Evolutionary conservation across 1,140 invertebrate genomes (phyloP).

Genomic region (Cepaea nemoralis): DNA sequence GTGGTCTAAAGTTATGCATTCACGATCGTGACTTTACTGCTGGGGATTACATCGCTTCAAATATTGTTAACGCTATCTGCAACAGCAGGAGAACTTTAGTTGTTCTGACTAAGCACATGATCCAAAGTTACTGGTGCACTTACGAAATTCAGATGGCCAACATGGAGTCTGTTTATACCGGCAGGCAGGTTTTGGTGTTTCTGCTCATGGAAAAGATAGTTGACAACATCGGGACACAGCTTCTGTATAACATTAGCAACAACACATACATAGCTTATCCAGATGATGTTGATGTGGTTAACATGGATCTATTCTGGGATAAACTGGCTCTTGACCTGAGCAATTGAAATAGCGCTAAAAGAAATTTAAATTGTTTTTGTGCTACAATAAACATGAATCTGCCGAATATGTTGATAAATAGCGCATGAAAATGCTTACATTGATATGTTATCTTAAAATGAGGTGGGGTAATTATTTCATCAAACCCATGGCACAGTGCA

Average conservation of each 20-base stretch:
- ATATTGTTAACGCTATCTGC: conserved; percentile 76
- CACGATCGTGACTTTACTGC: conserved; percentile 60
- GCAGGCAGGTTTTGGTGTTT: conserved; percentile 42
- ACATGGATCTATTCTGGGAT: conserved; percentile 10
- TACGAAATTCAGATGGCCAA: conserved; percentile 74
- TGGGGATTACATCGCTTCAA: conserved; percentile 74
- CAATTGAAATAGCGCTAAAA: too few species aligned
- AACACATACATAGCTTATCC: conserved; percentile 46
- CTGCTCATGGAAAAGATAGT: conserved; percentile 46
- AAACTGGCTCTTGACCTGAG: conserved; percentile 16
- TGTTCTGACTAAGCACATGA: conserved; percentile 77
- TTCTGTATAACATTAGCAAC: conserved; percentile 41
- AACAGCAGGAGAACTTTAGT: conserved; percentile 77
- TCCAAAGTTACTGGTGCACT: conserved; percentile 79
- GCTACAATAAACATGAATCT: too few species aligned
- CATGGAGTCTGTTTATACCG: conserved; percentile 45
- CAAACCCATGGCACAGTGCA: too few species aligned
- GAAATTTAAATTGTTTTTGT: too few species aligned
- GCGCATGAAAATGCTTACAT: too few species aligned
- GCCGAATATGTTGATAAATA: too few species aligned
- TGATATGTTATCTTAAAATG: too few species aligned
- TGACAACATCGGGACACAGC: conserved; percentile 6
- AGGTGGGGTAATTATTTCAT: too few species aligned
- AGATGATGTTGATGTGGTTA: not conserved
- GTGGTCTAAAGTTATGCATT: conserved; percentile 50